A percentile compares a stretch with the other conserved stretches of the same genome.
phyloP scores from a whole-genome alignment of 2,888 invertebrate genomes.

The Amphiduros pacificus region DNA sequence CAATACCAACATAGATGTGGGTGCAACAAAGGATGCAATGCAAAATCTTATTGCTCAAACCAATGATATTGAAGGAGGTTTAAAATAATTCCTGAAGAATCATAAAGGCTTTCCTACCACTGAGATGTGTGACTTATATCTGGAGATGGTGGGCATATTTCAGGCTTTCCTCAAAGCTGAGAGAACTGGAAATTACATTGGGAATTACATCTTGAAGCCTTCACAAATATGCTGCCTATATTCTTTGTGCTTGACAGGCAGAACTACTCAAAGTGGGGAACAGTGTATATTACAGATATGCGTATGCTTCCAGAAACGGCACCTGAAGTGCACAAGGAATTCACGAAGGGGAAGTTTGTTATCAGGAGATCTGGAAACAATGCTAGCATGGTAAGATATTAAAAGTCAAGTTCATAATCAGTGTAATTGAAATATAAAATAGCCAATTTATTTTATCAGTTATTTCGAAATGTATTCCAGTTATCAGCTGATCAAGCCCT shows the following conservation, averaged over 20 bases:
- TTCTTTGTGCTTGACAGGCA: neutral
- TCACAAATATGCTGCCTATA: neutral
- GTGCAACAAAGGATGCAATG: too few relatives aligned
- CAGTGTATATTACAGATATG: neutral
- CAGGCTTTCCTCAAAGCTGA: neutral
- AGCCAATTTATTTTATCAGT: too few relatives aligned
- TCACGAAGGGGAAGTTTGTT: neutral
- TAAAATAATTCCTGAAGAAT: too few relatives aligned
- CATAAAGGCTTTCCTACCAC: too few relatives aligned
- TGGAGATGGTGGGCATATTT: neutral
- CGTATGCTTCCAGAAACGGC: neutral
- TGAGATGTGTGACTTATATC: neutral
- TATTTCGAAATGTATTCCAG: too few relatives aligned
- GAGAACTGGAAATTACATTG: neutral
- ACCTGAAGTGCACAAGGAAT: neutral
- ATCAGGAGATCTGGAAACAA: neutral
- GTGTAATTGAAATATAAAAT: neutral
- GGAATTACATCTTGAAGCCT: neutral
- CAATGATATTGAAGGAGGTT: too few relatives aligned
- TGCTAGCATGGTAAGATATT: neutral
- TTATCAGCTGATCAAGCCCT: neutral
- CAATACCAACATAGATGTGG: too few relatives aligned
- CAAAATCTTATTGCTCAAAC: too few relatives aligned
- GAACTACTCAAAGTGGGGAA: neutral
- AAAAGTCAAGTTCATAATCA: too few relatives aligned